Conservation (phyloP, 2,113 vertebrate species). For the Pangasianodon gigas region DNA sequence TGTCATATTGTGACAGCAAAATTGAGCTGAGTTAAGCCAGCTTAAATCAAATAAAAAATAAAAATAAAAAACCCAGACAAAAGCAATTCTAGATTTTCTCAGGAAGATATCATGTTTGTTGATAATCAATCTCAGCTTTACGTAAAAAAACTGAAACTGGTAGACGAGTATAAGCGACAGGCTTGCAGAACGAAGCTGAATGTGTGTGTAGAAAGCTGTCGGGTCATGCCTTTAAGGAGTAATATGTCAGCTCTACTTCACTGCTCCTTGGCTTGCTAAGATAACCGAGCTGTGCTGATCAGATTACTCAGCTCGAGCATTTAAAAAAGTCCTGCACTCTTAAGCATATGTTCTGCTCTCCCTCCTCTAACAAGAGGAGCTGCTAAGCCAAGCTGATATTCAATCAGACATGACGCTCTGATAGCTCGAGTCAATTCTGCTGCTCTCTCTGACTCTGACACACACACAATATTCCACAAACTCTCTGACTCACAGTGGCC, state of each 20-base stretch:
- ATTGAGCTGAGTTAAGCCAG: background rate
- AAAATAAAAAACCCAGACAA: background rate
- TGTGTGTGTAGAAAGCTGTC: constrained; percentile 22
- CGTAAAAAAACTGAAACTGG: background rate
- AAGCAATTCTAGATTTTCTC: background rate
- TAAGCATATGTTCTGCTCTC: constrained; percentile 19
- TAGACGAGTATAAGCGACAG: background rate
- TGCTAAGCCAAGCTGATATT: constrained; percentile 33
- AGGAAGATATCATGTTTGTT: background rate
- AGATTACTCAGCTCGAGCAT: constrained; percentile 46
- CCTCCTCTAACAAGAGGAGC: constrained; percentile 2
- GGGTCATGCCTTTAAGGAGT: constrained; percentile 32
- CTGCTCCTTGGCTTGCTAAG: constrained; percentile 30
- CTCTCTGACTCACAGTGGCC: background rate
- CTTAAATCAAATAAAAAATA: background rate
- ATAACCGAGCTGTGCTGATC: constrained; percentile 43
- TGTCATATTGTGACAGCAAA: background rate
- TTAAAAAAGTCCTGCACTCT: constrained; percentile 42
- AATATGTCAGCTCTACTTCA: constrained; percentile 48
- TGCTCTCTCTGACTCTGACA: background rate
- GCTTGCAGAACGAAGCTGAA: constrained; percentile 5
- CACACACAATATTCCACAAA: background rate
- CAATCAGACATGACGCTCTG: constrained; percentile 33
- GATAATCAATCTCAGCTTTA: no score
- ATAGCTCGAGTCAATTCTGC: background rate